phyloP scores from a whole-genome alignment of 2,113 vertebrate species.

The Crypturellus undulatus region DNA sequence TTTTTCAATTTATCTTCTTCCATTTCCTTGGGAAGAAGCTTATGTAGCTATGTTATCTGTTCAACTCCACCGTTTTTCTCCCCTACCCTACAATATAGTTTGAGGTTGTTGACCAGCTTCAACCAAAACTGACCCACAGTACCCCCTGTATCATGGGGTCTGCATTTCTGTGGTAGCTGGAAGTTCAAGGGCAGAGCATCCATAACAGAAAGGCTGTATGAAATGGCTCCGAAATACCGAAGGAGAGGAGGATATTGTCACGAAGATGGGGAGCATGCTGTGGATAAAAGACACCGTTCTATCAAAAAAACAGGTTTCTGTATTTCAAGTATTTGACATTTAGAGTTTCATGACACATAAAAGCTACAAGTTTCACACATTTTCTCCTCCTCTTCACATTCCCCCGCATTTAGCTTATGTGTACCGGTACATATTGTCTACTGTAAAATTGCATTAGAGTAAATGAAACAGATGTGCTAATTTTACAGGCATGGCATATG shows the following conservation, averaged over 20 bases:
- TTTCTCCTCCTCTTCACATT: not conserved
- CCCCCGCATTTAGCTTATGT: not conserved
- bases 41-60: not conserved
- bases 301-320: not conserved
- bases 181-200: not conserved
- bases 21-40: not conserved
- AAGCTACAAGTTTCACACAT: not conserved
- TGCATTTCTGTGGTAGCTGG: not conserved
- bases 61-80: not conserved
- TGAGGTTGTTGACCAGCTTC: not conserved
- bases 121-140: not conserved
- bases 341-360: not conserved
- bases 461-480: not conserved
- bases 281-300: accelerated
- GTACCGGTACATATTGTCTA: not conserved
- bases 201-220: not conserved
- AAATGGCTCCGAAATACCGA: not conserved
- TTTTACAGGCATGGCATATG: not conserved
- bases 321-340: not conserved
- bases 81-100: not conserved
- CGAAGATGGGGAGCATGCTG: not conserved
- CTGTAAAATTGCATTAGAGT: not conserved
- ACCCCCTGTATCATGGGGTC: not conserved
- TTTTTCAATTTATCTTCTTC: not conserved
- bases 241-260: not conserved